Base-by-base conservation (phyloP, 2,888 invertebrate species). In the Orthosia incerta region DNA sequence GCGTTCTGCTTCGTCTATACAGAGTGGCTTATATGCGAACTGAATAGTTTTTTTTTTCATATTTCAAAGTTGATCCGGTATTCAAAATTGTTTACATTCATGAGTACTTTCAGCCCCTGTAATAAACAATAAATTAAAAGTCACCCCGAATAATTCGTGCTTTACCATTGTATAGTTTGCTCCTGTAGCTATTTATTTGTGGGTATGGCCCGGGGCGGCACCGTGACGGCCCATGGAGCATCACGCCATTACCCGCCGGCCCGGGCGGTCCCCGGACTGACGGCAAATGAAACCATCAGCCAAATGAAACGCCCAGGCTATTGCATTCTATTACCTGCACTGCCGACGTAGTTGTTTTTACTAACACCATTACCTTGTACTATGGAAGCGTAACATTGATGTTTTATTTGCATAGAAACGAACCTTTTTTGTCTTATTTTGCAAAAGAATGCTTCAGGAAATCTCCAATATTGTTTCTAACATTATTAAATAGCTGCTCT, bases 301-400 rank as follows among this genome's bases (percentile, higher is more conserved):
- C 66, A 20, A 55, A 67, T 75, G 39, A 62, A 31, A 50, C 62
- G 56, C 56, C 31, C 31, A 48, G 67, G 51, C 68, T 51, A 67
- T 74, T 83, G 74, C 66, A 73, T 79, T 79, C 84, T 70, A 79
- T 80, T 80, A 83, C 74, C 84, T 74, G 80, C 74, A 63, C 56
- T 63, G 57, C 26, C 51, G 15, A 59, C 50, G 59, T 63, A 79
- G 61, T 78, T 68, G 62, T 73, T 72, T 82, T 65, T 51, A 66
- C 51, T 55, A 56, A 59, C 46, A 55, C 65, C 51, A 39, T 18
- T 48, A 62, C 48, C 26, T 26, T 39, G n/a, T 51, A 20, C 46
- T 63, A 39, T 26, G 62, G 31, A 51, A 57, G 45, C 31, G 13
- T 55, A 76, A 60, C n/a, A 51, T 51, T 11, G 11, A 45, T 56